Evolutionary conservation across 2,888 invertebrate species (phyloP), one percentile per base, ranked within the genome.

Genomic region (Scaptomyza tumidula): DNA sequence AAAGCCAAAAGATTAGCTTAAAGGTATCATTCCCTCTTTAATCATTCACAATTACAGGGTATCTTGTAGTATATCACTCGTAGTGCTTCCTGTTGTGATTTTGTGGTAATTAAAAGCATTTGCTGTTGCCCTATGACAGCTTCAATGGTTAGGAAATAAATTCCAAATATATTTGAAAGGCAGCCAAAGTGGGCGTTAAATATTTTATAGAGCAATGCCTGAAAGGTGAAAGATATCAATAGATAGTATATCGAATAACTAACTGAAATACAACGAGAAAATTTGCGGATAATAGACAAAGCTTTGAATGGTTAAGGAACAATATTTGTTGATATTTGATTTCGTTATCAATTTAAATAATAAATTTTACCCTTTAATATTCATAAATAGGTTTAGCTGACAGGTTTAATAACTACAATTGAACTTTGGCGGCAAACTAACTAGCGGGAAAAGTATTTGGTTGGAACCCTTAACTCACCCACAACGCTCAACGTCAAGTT

Each of bases 51-150:
- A 14, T 2, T 39, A 39, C 3, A 39, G 39, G 53, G 57, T 31
- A 46, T 55, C 6, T 48, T 0, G 0, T 7, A 61, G 57, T 29
- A 13, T 5, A n/a, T 0, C 1, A 27, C 3, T 29, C 1, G 10
- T 4, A 1, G 0, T 24, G 0, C 4, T 19, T 19, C 19, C 24
- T 11, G 5, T 35, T 44, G 14, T 60, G 60, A 70, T 52, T 55
- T 69, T 19, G 31, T 52, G 14, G 48, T 52, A 73, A 72, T 72
- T 62, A 72, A 68, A 55, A 45, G 50, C 44, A 37, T 68, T 68
- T 33, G 13, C 52, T 24, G 3, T 44, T 61, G 71, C 53, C 53
- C 66, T 66, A 39, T 37, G 54, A 64, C 53, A 54, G 56, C 53
- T 45, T 19, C 29, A 53, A 41, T 19, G 49, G 24, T 35, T 53